Conservation (phyloP, 2,113 vertebrate genomes). For the Gila orcuttii region DNA sequence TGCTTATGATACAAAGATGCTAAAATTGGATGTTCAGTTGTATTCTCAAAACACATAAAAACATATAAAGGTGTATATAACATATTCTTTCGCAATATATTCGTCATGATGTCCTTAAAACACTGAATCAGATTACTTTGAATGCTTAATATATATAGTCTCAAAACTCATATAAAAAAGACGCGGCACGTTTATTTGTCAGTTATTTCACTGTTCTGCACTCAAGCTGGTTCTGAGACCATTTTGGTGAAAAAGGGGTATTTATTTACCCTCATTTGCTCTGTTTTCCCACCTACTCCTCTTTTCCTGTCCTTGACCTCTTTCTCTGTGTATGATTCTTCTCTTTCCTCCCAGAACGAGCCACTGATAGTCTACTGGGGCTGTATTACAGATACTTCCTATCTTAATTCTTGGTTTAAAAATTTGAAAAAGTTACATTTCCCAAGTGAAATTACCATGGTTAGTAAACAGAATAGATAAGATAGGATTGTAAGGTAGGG, state of each 20-base stretch:
- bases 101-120: background rate
- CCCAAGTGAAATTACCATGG: too few species aligned
- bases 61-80: background rate
- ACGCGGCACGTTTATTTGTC: background rate
- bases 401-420: too few species aligned
- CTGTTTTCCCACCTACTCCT: slow-evolving; percentile 41
- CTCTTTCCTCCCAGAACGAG: slow-evolving; percentile 12
- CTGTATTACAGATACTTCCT: too few species aligned
- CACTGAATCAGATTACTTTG: background rate
- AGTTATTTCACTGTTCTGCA: background rate
- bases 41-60: background rate
- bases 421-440: too few species aligned
- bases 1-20: background rate
- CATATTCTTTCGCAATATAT: background rate
- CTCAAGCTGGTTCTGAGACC: background rate
- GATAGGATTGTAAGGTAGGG: too few species aligned
- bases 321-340: slow-evolving; percentile 15
- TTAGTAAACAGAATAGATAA: too few species aligned
- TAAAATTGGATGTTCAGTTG: background rate
- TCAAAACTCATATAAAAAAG: background rate
- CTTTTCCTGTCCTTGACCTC: background rate
- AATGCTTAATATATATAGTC: background rate
- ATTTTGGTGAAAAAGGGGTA: slow-evolving; percentile 2
- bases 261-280: background rate
- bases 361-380: slow-evolving; percentile 37